Evolutionary conservation across 23 tunicate species (phyloP).

Genomic region (Styela clava): DNA sequence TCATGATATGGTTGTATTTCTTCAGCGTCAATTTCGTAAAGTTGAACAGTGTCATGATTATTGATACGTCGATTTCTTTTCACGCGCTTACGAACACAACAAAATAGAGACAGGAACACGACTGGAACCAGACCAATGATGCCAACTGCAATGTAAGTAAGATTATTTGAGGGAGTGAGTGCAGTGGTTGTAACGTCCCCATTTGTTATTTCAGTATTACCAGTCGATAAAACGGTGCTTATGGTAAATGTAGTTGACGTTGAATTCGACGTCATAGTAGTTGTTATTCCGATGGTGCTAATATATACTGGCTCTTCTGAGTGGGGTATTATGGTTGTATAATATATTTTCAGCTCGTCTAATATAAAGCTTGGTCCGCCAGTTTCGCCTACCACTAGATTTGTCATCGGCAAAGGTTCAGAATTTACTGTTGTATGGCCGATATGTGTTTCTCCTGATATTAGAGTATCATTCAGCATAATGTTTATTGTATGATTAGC

Average conservation of each 20-base stretch:
- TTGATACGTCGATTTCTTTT: not conserved
- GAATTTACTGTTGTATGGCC: not conserved
- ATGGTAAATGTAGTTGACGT: not conserved
- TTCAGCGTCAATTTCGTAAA: not conserved
- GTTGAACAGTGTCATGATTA: not conserved
- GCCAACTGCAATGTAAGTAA: not conserved
- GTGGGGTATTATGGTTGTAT: not conserved
- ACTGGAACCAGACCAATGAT: not conserved
- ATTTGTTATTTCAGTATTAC: not conserved
- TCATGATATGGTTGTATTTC: not conserved
- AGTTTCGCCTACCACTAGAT: not conserved
- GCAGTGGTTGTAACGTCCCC: not conserved
- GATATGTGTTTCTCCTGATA: not conserved
- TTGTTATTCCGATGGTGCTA: not conserved
- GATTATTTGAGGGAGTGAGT: constrained; percentile 3
- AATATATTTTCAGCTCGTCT: not conserved
- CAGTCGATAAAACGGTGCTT: not conserved
- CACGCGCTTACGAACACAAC: not conserved
- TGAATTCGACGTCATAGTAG: not conserved
- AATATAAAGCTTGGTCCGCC: not conserved
- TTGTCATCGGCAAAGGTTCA: not conserved
- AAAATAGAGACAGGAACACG: too few relatives aligned
- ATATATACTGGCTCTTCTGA: not conserved
- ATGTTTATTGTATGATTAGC: not conserved
- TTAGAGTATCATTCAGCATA: not conserved